A percentile compares a stretch with the other conserved stretches of the same genome.
Evolutionary conservation across 2,113 vertebrate species (phyloP).

Genomic region (Trematocara stigmaticum): DNA sequence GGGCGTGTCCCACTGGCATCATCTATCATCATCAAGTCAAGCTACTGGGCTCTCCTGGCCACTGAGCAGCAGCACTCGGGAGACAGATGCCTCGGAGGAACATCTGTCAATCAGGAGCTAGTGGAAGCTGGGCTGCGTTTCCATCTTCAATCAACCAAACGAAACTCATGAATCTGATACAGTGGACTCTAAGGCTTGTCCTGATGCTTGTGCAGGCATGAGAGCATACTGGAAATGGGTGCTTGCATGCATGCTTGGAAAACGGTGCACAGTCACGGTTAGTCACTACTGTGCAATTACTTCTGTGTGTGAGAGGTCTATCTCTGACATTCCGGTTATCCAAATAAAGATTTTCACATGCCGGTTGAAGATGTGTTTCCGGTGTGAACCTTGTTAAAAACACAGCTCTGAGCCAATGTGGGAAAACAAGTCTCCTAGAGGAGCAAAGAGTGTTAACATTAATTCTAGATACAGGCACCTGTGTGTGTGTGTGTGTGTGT

Average conservation of each 20-base stretch:
- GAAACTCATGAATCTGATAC: conserved; percentile 15
- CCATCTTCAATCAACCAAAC: conserved; percentile 41
- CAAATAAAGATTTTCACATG: background rate
- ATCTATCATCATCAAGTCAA: conserved; percentile 72
- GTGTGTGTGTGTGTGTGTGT: background rate
- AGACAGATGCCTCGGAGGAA: conserved; percentile 42
- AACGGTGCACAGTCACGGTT: background rate
- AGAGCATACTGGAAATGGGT: background rate
- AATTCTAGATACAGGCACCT: background rate
- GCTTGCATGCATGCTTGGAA: background rate
- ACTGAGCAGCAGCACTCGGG: conserved; percentile 48
- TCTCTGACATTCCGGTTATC: background rate
- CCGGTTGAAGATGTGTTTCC: background rate
- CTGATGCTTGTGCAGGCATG: background rate
- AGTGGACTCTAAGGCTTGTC: background rate
- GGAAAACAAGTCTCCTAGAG: background rate
- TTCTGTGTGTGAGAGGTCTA: background rate
- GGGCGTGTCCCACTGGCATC: conserved; percentile 50
- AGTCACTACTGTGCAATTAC: background rate
- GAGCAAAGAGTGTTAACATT: background rate
- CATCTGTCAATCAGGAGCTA: conserved; percentile 57
- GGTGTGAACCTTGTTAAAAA: background rate
- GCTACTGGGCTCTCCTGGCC: conserved; percentile 51
- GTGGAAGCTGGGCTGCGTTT: conserved; percentile 27
- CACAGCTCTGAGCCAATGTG: background rate